Evolutionary conservation across 2,888 invertebrate genomes (phyloP).

Genomic region (Smittia aterrima): DNA sequence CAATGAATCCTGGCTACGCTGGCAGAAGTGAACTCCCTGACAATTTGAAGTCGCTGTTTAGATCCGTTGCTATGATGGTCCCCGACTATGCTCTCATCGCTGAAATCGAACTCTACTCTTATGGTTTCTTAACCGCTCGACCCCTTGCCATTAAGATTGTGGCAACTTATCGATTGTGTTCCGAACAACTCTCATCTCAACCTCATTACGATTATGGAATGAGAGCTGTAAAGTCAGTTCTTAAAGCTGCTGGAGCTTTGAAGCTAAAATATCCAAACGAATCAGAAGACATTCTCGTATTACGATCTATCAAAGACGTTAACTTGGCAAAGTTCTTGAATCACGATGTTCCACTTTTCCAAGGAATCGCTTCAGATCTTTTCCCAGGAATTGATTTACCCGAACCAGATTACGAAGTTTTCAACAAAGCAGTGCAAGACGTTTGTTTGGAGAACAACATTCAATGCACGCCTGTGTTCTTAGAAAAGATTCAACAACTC

Average conservation of each 20-base stretch:
- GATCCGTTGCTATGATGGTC: constrained; percentile 97
- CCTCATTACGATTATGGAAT: constrained; percentile 96
- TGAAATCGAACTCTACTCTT: constrained; percentile 90
- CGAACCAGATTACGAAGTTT: constrained; percentile 71
- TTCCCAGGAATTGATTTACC: constrained; percentile 84
- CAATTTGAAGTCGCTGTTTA: constrained; percentile 70
- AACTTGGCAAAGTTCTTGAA: constrained; percentile 91
- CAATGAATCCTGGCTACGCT: constrained; percentile 95
- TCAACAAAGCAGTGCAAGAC: constrained; percentile 63
- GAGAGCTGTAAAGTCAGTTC: constrained; percentile 91
- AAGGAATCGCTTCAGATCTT: constrained; percentile 88
- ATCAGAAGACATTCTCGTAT: constrained; percentile 79
- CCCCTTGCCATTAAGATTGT: constrained; percentile 91
- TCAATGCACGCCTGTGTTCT: constrained; percentile 79
- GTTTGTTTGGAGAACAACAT: constrained; percentile 71
- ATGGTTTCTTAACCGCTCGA: constrained; percentile 85
- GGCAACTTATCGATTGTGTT: constrained; percentile 88
- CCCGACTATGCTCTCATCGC: constrained; percentile 94
- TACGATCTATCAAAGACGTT: constrained; percentile 90
- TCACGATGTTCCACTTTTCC: constrained; percentile 86
- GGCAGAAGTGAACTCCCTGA: constrained; percentile 60
- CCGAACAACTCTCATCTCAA: constrained; percentile 90
- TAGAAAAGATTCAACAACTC: constrained; percentile 83
- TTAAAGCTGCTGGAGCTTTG: constrained; percentile 86
- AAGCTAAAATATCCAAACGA: constrained; percentile 87